phyloP scores from a whole-genome alignment of 1,140 invertebrate species.

The Ostrea denselamellosa region DNA sequence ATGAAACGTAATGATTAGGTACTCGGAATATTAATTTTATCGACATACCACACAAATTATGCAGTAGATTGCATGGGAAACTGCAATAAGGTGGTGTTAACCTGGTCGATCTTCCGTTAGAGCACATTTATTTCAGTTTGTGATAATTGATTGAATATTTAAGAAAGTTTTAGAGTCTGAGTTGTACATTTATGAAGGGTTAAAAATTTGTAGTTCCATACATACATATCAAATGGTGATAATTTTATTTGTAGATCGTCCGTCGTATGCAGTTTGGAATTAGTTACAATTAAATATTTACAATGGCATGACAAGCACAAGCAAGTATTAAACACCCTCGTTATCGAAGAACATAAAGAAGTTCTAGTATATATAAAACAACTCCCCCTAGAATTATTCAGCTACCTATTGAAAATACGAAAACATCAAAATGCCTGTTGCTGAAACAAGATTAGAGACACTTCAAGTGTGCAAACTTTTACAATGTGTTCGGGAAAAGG shows the following conservation, averaged over 20 bases:
- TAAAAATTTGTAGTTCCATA: background rate
- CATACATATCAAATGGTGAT: background rate
- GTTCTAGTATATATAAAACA: background rate
- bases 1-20: background rate
- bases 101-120: background rate
- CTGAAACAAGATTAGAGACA: slow-evolving; percentile 73
- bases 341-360: slow-evolving; percentile 17
- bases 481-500: slow-evolving; percentile 77
- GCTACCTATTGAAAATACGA: background rate
- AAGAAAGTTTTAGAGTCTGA: background rate
- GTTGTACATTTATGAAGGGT: background rate
- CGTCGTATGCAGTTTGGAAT: background rate
- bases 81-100: background rate
- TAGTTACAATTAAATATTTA: background rate
- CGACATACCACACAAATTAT: background rate
- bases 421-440: slow-evolving; percentile 72
- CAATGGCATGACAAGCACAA: background rate
- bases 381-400: background rate
- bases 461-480: slow-evolving; percentile 79
- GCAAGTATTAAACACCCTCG: background rate
- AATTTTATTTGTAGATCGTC: background rate
- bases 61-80: no score
- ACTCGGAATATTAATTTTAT: background rate
- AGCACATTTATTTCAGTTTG: background rate
- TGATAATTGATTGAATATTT: background rate